Evolutionary conservation across 1,140 invertebrate species (phyloP), one percentile per base, ranked within the genome.

Genomic region (Drosophila mayri): DNA sequence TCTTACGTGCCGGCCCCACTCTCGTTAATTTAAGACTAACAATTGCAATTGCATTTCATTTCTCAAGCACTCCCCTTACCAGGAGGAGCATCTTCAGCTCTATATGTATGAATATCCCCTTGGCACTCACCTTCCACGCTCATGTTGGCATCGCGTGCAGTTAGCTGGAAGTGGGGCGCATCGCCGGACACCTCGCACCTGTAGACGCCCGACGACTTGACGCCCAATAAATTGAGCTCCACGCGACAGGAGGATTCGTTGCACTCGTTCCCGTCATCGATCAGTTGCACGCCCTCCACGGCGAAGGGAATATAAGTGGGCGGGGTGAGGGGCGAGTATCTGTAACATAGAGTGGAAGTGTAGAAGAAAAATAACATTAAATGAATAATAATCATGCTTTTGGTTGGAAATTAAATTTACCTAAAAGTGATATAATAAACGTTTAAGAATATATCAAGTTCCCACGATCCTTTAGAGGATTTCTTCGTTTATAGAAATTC

Each of bases 231-330:
- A 93, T 94, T 93, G 38, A 94, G 93, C 8, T 93, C 91, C 22
- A 94, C 93, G 78, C 92, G 92, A 67, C 94, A 94, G 5, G 92
- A 93, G 71, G 93, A 93, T 32, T 81, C 81, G 73, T 93, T 93
- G 74, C 94, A 94, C 16, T 95, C 95, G 94, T 94, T 94, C 91
- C 94, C 94, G 84, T 95, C 96, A 91, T 96, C 96, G 22, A 94
- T 96, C 85, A 97, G 95, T 64, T 96, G 96, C 11, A 95, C 95
- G 55, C 95, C 96, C 22, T 94, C 68, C 35, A 92, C 91, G 2
- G 71, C 78, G 46, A 92, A 92, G 25, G 78, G 79, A 25, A 90
- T 76, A 58, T 85, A 88, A 52, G 79, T 74, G 59, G 91, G 91
- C 59, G 80, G 80, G 75, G 88, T 92, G 54, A 92, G 71, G 57